Conservation (phyloP, 2,113 vertebrate species). For the Corythornis cristatus region DNA sequence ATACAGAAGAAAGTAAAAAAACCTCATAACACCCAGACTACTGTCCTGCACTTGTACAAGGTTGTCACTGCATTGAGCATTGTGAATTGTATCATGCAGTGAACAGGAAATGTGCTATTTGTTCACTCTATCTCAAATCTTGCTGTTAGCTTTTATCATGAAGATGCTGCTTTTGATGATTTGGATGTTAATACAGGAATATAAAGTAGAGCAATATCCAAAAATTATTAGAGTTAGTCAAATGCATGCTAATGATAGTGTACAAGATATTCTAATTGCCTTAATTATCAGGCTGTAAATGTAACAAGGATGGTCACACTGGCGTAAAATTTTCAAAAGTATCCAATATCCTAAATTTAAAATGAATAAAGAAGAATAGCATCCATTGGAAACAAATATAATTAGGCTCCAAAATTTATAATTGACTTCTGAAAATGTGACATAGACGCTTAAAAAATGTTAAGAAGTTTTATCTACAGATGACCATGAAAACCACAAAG, state of each 20-base stretch:
- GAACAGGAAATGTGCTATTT: neutral
- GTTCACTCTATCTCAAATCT: neutral
- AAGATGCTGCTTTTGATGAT: neutral
- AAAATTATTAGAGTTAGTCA: neutral
- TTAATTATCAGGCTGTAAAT: neutral
- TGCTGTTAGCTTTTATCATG: neutral
- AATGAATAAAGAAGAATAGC: neutral
- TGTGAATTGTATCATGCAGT: neutral
- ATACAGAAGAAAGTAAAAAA: neutral
- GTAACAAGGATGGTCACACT: neutral
- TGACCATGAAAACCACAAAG: neutral
- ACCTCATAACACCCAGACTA: fast-evolving
- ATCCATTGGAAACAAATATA: neutral
- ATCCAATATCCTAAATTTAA: neutral
- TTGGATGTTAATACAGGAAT: neutral
- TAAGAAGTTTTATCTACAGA: neutral
- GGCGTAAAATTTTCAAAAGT: neutral
- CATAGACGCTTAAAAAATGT: neutral
- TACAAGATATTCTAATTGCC: neutral
- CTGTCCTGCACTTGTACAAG: neutral
- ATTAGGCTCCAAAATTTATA: neutral
- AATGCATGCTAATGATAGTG: neutral
- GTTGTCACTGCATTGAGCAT: neutral
- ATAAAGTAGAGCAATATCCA: neutral
- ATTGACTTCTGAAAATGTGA: neutral